Evolutionary conservation across 2,888 invertebrate species (phyloP).

Genomic region (Chymomyza caudatula): DNA sequence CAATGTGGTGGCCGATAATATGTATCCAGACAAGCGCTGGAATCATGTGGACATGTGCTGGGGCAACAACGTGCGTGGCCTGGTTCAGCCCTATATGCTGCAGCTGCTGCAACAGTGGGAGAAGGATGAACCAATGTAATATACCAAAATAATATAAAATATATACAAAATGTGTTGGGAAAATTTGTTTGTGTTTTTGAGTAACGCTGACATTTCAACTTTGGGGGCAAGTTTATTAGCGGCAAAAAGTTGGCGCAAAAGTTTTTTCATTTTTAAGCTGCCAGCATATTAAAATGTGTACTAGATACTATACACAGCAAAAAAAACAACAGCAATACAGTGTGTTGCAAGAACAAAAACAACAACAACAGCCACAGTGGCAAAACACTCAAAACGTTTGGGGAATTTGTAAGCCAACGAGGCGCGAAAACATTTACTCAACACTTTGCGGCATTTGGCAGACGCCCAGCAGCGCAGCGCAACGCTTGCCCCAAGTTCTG

Average conservation of each 20-base stretch:
- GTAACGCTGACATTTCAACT: neutral
- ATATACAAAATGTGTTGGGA: neutral
- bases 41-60: constrained; percentile 68
- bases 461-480: neutral
- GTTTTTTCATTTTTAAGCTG: neutral
- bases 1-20: constrained; percentile 53
- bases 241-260: neutral
- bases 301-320: neutral
- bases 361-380: constrained; percentile 45
- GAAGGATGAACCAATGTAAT: neutral
- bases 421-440: constrained; percentile 72
- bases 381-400: constrained; percentile 39
- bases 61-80: constrained; percentile 45
- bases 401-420: constrained; percentile 65
- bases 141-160: no score
- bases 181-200: neutral
- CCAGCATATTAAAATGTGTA: neutral
- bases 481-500: neutral
- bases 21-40: constrained; percentile 57
- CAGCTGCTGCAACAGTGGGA: constrained; percentile 38
- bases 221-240: neutral
- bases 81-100: constrained; percentile 54
- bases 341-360: no score
- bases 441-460: constrained; percentile 66
- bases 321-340: neutral